Evolutionary conservation across 2,797 vertebrate genomes (phyloP), one percentile per base, ranked within the genome.

Genomic region (Nasua narica): DNA sequence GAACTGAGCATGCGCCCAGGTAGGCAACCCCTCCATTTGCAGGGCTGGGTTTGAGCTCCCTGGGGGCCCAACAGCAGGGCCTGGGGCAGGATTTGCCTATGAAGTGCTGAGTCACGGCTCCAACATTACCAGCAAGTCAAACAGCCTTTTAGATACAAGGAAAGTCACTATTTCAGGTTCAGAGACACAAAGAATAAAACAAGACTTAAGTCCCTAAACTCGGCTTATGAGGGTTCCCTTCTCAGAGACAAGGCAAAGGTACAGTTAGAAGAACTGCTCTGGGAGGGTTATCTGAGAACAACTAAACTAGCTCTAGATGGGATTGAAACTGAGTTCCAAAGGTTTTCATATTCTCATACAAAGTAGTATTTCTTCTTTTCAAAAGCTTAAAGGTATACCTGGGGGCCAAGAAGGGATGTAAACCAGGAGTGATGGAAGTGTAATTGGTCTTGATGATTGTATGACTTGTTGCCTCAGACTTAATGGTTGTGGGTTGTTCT

Each of bases 401-500:
- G 40, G n/a, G 54, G 29, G 15, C 46, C 69, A 81, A 67, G 11
- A 81, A 54, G 85, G 50, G 72, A 74, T 43, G 5, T 60, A 91
- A 92, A 88, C 37, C 60, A 69, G 37, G 56, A 86, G 79, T 83
- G 72, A 88, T 5, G 35, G 56, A 65, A 92, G 7, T 13, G 37
- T 29, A 52, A 54, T 70, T 94, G 74, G 58, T 87, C 67, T 83
- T 94, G 62, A 87, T 93, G 83, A 65, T 19, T 65, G 23, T 46
- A 8, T 27, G 19, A 52, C 29, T 46, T 37, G 62, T 60, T 90
- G 78, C n/a, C 72, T 83, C 16, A 56, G 37, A 93, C 15, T 67
- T 95, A 43, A 69, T 60, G n/a, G 27, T n/a, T 94, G 12, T n/a
- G 76, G 29, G 2, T 54, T 96, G 83, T 91, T 85, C 83, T 94